Evolutionary conservation across 2,888 invertebrate genomes (phyloP).

Genomic region (Lottia gigantea): DNA sequence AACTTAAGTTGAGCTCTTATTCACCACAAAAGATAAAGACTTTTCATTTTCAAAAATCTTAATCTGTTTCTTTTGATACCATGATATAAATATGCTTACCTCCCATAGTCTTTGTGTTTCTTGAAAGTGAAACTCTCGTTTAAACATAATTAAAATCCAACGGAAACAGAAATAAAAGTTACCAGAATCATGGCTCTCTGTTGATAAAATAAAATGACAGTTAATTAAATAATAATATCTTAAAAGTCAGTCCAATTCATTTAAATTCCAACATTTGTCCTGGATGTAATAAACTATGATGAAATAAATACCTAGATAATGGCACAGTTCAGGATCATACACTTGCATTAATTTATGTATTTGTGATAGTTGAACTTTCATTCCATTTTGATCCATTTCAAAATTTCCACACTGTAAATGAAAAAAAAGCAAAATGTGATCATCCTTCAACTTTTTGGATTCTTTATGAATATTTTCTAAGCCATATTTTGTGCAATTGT

Average conservation of each 20-base stretch:
- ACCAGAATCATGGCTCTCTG: constrained; percentile 82
- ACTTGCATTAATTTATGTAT: constrained; percentile 84
- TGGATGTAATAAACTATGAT: neutral
- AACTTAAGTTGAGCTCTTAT: too few relatives aligned
- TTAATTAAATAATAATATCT: too few relatives aligned
- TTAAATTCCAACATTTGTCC: neutral
- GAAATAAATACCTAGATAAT: constrained; percentile 76
- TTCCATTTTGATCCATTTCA: constrained; percentile 95
- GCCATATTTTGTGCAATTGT: too few relatives aligned
- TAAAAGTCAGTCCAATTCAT: too few relatives aligned
- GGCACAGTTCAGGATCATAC: constrained; percentile 85
- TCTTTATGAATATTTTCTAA: too few relatives aligned
- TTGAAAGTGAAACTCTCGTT: constrained; percentile 86
- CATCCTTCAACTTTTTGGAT: too few relatives aligned
- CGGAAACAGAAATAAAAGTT: constrained; percentile 99
- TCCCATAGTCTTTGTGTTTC: constrained; percentile 95
- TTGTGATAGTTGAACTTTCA: constrained; percentile 91
- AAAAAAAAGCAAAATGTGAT: constrained; percentile 1
- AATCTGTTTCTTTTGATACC: neutral
- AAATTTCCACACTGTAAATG: constrained; percentile 77
- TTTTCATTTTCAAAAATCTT: too few relatives aligned
- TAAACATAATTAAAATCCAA: constrained; percentile 96
- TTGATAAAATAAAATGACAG: constrained; percentile 8
- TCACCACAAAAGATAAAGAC: too few relatives aligned
- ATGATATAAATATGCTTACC: constrained; percentile 70